phyloP scores from a whole-genome alignment of 2,113 vertebrate species.

The Cebus imitator region DNA sequence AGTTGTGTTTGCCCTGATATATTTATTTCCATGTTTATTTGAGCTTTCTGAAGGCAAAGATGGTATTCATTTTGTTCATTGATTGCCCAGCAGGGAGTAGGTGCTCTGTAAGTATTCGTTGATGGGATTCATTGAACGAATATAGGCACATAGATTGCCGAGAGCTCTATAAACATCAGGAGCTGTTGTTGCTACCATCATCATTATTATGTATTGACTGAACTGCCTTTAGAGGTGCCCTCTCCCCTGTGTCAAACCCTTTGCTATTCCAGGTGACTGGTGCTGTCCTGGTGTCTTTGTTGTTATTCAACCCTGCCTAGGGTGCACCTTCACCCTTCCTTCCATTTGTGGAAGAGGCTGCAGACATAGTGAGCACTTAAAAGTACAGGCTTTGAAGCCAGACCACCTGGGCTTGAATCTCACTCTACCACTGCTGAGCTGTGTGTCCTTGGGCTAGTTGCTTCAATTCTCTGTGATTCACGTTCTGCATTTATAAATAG shows the following conservation, averaged over 20 bases:
- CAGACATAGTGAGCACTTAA: neutral
- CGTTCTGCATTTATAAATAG: neutral
- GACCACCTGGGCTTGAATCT: neutral
- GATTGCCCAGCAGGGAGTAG: neutral
- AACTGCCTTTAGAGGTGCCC: neutral
- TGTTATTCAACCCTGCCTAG: neutral
- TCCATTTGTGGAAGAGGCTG: neutral
- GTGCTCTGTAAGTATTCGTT: neutral
- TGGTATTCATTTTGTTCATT: neutral
- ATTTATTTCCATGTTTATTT: neutral
- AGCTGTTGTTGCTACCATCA: neutral
- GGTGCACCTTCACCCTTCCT: neutral
- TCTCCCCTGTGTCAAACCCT: neutral
- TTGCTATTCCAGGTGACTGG: neutral
- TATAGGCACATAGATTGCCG: neutral
- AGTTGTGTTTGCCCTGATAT: neutral
- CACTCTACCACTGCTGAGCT: neutral
- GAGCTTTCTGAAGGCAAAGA: neutral
- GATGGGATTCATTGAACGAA: neutral
- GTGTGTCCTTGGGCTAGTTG: neutral
- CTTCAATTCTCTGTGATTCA: neutral
- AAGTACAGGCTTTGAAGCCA: neutral
- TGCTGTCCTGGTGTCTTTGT: neutral
- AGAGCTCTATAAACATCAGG: neutral
- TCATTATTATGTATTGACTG: rapidly evolving